Evolutionary conservation across 2,797 vertebrate genomes (phyloP), one percentile per base, ranked within the genome.

Genomic region (Pangasius sanitwongsei): DNA sequence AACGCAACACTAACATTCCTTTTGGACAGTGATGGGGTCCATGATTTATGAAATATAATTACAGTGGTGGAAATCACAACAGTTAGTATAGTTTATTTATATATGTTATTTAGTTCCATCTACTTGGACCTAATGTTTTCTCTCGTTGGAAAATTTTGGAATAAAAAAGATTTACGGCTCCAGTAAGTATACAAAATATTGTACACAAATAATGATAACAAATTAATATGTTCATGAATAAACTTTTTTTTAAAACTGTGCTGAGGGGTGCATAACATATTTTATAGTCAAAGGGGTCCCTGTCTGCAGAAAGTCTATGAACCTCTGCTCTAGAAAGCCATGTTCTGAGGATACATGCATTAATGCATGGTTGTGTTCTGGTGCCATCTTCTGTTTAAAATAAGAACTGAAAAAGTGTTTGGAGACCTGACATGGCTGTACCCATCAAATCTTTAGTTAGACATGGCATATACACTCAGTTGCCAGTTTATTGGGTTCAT

Each of bases 381-480:
- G 48, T 87, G 85, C 77, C 87, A 86, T 53, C 90, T 90, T 77
- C 83, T 86, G 89, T 44, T 85, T 37, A 86, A 67, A 63, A 25
- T 18, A 84, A n/a, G 12, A 50, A 41, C 20, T 20, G 48, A 53
- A 61, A 12, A 37, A 6, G 16, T 67, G 44, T 3, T 61, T 6
- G 9, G 6, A 41, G 57, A 12, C 4, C 44, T 65, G 63, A 50
- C 16, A 53, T 20, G 7, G 61, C 15, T 67, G 15, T 53, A 18
- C 28, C 0, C 6, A 20, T 67, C 31, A 23, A 23, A 53, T 85
- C 28, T 69, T 31, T 31, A n/a, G 3, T 7, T 44, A 8, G 1
- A 48, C 16, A 11, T 18, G 31, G 59, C 0, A 65, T n/a, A 15
- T n/a, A 65, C 31, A 61, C 13, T 23, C 34, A 48, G 3, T 8